Base-by-base conservation (phyloP, 37 sponge, comb jelly and placozoan species). In the Dysidea cf. avara region DNA sequence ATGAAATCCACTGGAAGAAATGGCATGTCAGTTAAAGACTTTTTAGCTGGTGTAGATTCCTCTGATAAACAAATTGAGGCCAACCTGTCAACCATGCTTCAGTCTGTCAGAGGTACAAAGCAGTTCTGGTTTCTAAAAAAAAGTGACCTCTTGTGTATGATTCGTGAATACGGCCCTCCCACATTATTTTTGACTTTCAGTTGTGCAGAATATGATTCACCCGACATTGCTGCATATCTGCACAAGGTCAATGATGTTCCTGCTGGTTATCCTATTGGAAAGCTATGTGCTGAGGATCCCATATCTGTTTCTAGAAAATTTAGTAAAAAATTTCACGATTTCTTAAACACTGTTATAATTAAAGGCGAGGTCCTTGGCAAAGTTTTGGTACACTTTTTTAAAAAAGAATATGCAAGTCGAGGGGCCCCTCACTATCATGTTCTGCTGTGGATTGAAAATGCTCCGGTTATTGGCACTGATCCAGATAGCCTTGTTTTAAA, bases 141-240 rank as follows among this genome's bases (percentile, higher is more conserved):
- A 18, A 74, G 75, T 64, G 80, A 79, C 17, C 33, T 72, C 39
- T 57, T 21, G 53, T 78, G 79, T 28, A 85, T 85, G 86, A 33
- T 85, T n/a, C 67, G 86, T 6, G 79, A 68, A 66, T 54, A 54
- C 56, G 58, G 77, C 4, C 24, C 64, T 38, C 80, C 80, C 22
- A 79, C 80, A 57, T 46, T 68, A n/a, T 71, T 72, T 50, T 53
- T 81, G 63, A 81, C 81, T 32, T 81, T 72, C 53, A 72, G 72
- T 61, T 59, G 64, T 59, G 73, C 73, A 40, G 81, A 81, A 50
- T 81, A 81, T 71, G 81, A 81, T 22, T 72, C 39, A 11, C 37
- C 49, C n/a, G 81, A 81, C 28, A 81, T 81, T 51, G 54, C 62
- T 20, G 9, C 1, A 29, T 71, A 72, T 53, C 73, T 81, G 54